Percentiles rank a stretch among this genome's conserved stretches.
These are phyloP conservation scores for Troglohyphantes excavatus DNA, from an alignment of 2,888 invertebrate species.

Conservation along the genomic window DNA sequence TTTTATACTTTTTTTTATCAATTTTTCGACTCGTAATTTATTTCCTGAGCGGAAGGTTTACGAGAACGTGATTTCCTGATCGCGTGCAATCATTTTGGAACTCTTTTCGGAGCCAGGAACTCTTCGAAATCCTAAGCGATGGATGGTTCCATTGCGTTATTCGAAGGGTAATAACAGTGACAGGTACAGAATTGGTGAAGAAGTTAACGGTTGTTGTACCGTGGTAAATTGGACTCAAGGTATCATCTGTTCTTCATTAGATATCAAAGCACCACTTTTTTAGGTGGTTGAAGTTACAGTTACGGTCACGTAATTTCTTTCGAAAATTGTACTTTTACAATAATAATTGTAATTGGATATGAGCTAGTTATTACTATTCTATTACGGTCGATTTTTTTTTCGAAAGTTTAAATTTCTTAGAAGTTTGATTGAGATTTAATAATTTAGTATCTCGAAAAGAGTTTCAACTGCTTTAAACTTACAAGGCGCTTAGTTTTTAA, in stretches of 20 bases:
- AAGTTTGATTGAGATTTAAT: too few relatives aligned
- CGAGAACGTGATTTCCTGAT: slow-evolving; percentile 60
- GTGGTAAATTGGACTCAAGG: slow-evolving; percentile 48
- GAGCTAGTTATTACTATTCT: too few relatives aligned
- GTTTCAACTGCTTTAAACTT: too few relatives aligned
- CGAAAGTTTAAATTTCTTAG: too few relatives aligned
- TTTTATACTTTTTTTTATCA: background rate
- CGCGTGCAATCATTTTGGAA: slow-evolving; percentile 34
- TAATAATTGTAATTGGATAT: too few relatives aligned
- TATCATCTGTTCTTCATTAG: slow-evolving; percentile 50
- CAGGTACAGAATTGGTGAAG: background rate
- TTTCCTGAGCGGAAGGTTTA: slow-evolving; percentile 27
- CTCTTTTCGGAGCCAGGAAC: background rate
- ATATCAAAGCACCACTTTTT: slow-evolving; percentile 1
- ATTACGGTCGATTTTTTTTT: too few relatives aligned
- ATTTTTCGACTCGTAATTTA: slow-evolving; percentile 19
- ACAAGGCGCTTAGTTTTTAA: too few relatives aligned
- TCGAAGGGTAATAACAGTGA: slow-evolving; percentile 44
- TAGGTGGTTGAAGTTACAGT: background rate
- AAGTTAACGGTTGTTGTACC: slow-evolving; percentile 8
- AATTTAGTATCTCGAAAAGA: too few relatives aligned
- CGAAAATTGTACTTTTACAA: too few relatives aligned
- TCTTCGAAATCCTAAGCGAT: background rate
- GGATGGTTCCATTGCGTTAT: slow-evolving; percentile 41
- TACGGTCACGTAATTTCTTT: slow-evolving; percentile 12